Evolutionary conservation across 1,140 invertebrate species (phyloP).

Genomic region (Heliconius nattereri): DNA sequence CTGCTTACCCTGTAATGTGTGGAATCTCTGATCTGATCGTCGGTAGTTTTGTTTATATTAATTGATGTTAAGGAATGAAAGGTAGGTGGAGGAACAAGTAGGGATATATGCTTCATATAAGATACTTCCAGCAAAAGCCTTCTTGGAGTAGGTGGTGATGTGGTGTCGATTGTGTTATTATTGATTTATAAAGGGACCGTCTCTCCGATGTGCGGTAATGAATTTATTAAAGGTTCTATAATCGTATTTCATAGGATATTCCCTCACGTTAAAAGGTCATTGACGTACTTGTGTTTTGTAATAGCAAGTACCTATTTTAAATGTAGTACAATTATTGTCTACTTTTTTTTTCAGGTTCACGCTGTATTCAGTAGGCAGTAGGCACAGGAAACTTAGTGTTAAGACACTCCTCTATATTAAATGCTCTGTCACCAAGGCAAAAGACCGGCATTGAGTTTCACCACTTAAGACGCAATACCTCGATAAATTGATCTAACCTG

Average conservation of each 20-base stretch:
- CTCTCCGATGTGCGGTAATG: constrained; percentile 24
- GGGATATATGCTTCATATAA: not conserved
- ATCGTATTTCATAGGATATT: constrained; percentile 28
- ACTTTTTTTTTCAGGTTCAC: not conserved
- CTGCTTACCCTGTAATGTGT: too few relatives aligned
- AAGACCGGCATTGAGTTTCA: too few relatives aligned
- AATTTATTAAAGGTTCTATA: constrained; percentile 35
- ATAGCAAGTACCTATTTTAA: not conserved
- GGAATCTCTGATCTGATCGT: too few relatives aligned
- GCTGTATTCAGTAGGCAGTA: too few relatives aligned
- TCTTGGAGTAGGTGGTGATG: constrained; percentile 14
- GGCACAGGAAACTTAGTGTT: too few relatives aligned
- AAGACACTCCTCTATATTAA: too few relatives aligned
- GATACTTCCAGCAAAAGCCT: not conserved
- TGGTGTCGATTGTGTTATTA: constrained; percentile 37
- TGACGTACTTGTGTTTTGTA: not conserved
- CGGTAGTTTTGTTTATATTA: not conserved
- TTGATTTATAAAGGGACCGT: constrained; percentile 35
- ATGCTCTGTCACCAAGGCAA: too few relatives aligned
- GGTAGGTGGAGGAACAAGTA: not conserved
- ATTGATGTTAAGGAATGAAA: not conserved
- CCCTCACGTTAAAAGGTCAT: constrained; percentile 15
- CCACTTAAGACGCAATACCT: too few relatives aligned
- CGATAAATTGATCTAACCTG: too few relatives aligned
- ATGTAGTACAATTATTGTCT: not conserved